A percentile compares a stretch with the other conserved stretches of the same genome.
Conservation (phyloP, 2,113 vertebrate species). For the Pseudonaja textilis region DNA sequence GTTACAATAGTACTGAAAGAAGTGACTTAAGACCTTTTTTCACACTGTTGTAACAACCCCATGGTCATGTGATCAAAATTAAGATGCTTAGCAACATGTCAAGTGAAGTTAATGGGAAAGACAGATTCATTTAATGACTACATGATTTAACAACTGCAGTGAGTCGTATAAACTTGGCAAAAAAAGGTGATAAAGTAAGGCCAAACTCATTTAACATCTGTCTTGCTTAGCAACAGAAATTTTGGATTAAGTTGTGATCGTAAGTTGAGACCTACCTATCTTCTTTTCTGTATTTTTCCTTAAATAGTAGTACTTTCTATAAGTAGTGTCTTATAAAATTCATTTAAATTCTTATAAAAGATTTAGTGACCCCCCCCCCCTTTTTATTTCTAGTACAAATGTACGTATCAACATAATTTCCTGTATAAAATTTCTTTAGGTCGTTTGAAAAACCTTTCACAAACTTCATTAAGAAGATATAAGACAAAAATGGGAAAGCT, state of each 20-base stretch:
- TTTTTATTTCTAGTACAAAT: neutral
- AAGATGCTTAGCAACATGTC: neutral
- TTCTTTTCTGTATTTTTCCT: neutral
- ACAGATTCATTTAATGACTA: neutral
- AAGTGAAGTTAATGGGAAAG: neutral
- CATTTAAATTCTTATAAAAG: neutral
- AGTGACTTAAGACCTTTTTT: neutral
- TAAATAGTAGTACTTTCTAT: neutral
- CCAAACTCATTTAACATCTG: neutral
- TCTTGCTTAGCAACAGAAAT: neutral
- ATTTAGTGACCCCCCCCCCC: neutral
- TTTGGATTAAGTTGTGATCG: neutral
- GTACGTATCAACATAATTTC: neutral
- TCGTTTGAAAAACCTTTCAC: neutral
- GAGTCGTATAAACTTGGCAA: neutral
- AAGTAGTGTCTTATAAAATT: neutral
- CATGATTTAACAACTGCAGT: neutral
- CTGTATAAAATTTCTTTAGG: neutral
- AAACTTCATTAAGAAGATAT: neutral
- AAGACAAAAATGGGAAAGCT: slow-evolving; percentile 36
- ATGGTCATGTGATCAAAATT: neutral
- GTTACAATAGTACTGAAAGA: neutral
- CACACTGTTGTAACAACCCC: neutral
- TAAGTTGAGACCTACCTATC: neutral
- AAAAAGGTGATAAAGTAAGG: neutral